These are phyloP conservation scores for Rotaria magnacalcarata DNA, from an alignment of 2,888 invertebrate species.

Conservation along the genomic window DNA sequence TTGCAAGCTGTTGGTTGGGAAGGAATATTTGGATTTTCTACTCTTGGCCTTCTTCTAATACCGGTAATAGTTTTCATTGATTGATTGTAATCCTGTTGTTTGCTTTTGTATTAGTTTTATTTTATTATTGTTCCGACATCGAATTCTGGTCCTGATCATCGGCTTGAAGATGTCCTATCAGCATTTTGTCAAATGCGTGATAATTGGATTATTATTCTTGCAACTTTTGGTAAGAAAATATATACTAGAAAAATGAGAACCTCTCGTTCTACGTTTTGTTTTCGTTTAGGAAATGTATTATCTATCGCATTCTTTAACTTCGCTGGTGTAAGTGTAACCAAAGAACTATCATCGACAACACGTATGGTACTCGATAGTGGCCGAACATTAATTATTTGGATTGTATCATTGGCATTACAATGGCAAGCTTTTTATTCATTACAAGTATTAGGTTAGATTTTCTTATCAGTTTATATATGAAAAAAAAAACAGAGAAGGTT, in stretches of 20 bases:
- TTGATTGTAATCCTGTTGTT: too few species aligned
- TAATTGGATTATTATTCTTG: conserved; percentile 66
- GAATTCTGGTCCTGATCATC: conserved; percentile 48
- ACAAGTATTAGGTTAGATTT: conserved; percentile 51
- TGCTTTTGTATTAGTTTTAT: background rate
- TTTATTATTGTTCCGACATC: background rate
- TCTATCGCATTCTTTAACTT: conserved; percentile 90
- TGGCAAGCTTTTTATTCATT: conserved; percentile 70
- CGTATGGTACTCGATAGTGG: conserved; percentile 74
- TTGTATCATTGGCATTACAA: conserved; percentile 69
- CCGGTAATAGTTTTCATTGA: conserved; percentile 57
- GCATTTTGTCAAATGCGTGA: conserved; percentile 76
- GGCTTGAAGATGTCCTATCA: conserved; percentile 77
- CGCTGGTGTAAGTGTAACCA: conserved; percentile 82
- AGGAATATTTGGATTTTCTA: conserved; percentile 71
- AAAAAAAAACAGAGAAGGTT: conserved; percentile 44
- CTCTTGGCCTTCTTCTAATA: conserved; percentile 67
- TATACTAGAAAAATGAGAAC: too few species aligned
- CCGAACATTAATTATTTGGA: background rate
- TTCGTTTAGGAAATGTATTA: conserved; percentile 68
- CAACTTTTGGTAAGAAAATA: conserved; percentile 65
- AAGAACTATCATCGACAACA: conserved; percentile 84
- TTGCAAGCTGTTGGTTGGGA: conserved; percentile 90
- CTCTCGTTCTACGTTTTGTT: too few species aligned
- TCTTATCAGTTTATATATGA: background rate